Evolutionary conservation across 1,140 invertebrate species (phyloP).

Genomic region (Triops longicaudatus): DNA sequence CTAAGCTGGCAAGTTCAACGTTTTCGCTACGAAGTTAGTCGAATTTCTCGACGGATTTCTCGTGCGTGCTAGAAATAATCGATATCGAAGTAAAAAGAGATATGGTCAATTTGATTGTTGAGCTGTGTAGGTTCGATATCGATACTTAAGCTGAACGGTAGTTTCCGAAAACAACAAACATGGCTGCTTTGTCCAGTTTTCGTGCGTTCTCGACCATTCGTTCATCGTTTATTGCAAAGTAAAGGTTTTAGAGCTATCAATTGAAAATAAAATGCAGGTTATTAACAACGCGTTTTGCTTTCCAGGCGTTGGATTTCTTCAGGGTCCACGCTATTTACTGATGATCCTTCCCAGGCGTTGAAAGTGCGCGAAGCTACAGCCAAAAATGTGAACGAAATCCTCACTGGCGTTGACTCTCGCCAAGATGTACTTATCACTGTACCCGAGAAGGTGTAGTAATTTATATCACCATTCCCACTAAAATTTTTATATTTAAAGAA

Average conservation of each 20-base stretch:
- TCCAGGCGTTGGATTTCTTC: neutral
- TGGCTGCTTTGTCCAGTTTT: neutral
- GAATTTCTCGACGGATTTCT: neutral
- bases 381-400: constrained; percentile 18
- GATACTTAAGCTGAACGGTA: too few species aligned
- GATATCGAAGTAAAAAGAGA: too few species aligned
- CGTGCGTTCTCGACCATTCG: neutral
- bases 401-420: neutral
- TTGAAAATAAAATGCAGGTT: neutral
- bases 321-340: neutral
- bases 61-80: too few species aligned
- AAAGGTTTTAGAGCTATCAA: neutral
- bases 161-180: constrained; percentile 4
- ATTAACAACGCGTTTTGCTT: neutral
- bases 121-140: too few species aligned
- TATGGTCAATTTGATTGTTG: too few species aligned
- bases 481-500: too few species aligned
- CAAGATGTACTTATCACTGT: constrained; percentile 22
- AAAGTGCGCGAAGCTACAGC: constrained; percentile 13
- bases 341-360: neutral
- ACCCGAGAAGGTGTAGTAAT: neutral
- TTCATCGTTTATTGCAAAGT: neutral
- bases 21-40: neutral
- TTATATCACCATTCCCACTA: too few species aligned
- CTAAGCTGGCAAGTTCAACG: neutral